Evolutionary conservation across 1,140 invertebrate species (phyloP).

Genomic region (Amyelois transitella): DNA sequence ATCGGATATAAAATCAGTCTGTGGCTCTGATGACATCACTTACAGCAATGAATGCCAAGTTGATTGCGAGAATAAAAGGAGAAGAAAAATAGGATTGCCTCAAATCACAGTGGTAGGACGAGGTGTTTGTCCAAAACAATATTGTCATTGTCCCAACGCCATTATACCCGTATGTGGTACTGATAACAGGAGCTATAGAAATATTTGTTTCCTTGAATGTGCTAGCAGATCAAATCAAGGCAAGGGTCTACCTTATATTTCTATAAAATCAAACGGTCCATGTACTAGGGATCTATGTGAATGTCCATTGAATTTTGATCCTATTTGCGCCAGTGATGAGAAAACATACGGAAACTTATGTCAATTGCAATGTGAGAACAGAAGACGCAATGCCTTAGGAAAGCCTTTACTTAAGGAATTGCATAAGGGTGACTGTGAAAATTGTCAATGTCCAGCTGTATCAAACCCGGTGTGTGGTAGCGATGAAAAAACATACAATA

Average conservation of each 20-base stretch:
- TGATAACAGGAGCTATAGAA: constrained; percentile 85
- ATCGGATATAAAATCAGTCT: constrained; percentile 3
- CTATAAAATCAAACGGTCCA: neutral
- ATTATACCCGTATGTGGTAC: constrained; percentile 79
- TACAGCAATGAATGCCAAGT: constrained; percentile 11
- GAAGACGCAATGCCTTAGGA: neutral
- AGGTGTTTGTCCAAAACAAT: constrained; percentile 2
- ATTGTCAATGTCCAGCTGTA: neutral
- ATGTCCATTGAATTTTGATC: constrained; percentile 12
- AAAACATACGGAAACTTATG: constrained; percentile 25
- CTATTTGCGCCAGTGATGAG: constrained; percentile 24
- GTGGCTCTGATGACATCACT: constrained; percentile 14
- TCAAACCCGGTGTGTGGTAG: constrained; percentile 11
- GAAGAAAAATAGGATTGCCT: constrained; percentile 3
- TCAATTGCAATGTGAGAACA: constrained; percentile 19
- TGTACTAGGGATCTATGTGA: neutral
- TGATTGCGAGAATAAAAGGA: constrained; percentile 6
- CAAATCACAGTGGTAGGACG: neutral
- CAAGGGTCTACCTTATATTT: neutral
- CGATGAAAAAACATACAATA: constrained; percentile 20
- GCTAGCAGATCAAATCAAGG: constrained; percentile 10
- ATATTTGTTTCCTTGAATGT: constrained; percentile 55
- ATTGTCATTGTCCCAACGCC: constrained; percentile 14
- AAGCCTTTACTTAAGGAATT: constrained; percentile 1
- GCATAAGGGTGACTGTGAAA: constrained; percentile 10